Conservation (phyloP, 2,113 vertebrate genomes). For the Oreotragus oreotragus region DNA sequence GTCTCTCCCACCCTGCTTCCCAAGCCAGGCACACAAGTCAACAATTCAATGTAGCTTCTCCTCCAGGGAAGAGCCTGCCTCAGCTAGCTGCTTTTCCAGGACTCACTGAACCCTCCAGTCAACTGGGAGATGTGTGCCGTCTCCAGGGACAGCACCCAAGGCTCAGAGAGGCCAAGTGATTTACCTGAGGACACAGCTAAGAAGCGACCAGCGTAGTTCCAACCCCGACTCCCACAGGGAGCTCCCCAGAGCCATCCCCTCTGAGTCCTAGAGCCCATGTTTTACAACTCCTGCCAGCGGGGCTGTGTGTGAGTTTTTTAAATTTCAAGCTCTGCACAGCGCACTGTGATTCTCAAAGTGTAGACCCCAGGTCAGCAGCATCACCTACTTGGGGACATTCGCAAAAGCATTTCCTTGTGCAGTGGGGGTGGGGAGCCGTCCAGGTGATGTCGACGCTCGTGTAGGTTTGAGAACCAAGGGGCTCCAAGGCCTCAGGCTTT, state of each 20-base stretch:
- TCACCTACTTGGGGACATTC: background rate
- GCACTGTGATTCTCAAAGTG: background rate
- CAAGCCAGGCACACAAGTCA: background rate
- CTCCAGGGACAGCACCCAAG: background rate
- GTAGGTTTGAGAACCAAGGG: background rate
- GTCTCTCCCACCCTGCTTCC: background rate
- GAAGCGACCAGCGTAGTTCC: background rate
- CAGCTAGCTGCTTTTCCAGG: background rate
- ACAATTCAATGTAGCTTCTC: background rate
- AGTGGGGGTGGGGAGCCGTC: accelerated
- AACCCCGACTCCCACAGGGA: background rate
- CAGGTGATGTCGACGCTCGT: accelerated
- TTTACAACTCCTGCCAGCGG: background rate
- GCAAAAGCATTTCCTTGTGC: background rate
- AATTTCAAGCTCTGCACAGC: background rate
- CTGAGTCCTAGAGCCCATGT: background rate
- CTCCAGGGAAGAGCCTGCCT: background rate
- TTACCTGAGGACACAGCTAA: background rate
- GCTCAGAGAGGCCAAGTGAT: background rate
- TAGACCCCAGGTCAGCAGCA: background rate
- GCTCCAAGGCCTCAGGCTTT: background rate
- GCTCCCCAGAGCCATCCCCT: background rate
- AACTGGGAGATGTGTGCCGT: background rate
- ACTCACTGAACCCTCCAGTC: background rate
- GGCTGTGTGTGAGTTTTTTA: background rate